phyloP scores from a whole-genome alignment of 2,113 vertebrate genomes.

The Apodemus speciosus region DNA sequence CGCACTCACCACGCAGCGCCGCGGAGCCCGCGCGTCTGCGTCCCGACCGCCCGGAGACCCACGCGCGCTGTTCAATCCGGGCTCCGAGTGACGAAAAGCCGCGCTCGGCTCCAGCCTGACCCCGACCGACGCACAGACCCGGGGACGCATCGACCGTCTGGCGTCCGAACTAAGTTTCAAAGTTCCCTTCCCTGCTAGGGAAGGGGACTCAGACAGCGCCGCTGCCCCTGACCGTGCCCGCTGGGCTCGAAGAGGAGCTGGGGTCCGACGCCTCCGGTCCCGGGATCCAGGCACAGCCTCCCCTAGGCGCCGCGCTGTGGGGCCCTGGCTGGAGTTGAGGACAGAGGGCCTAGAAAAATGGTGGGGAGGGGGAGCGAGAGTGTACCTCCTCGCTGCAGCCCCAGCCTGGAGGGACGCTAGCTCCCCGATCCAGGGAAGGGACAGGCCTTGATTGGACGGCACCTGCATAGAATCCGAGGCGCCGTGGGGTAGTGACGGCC shows the following conservation, averaged over 20 bases:
- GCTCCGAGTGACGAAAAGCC: constrained; percentile 75
- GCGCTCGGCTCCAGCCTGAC: constrained; percentile 26
- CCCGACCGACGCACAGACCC: not conserved
- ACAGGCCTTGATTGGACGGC: constrained; percentile 7
- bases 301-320: not conserved
- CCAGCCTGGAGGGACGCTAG: not conserved
- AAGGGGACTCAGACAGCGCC: not conserved
- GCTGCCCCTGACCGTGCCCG: not conserved
- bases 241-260: not conserved
- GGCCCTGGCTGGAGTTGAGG: not conserved
- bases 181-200: constrained; percentile 77
- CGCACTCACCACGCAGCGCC: constrained; percentile 70
- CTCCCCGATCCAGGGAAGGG: not conserved
- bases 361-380: not conserved
- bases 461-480: constrained; percentile 31
- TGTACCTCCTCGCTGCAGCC: not conserved
- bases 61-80: constrained; percentile 75
- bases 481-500: not conserved
- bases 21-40: constrained; percentile 59
- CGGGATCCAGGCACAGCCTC: not conserved
- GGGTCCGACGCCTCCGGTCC: not conserved
- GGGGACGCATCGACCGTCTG: not conserved
- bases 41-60: constrained; percentile 54
- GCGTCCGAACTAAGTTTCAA: constrained; percentile 77
- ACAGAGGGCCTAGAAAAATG: constrained; percentile 27